phyloP scores from a whole-genome alignment of 92 coral and sea anemone species.

The Porites divaricata region DNA sequence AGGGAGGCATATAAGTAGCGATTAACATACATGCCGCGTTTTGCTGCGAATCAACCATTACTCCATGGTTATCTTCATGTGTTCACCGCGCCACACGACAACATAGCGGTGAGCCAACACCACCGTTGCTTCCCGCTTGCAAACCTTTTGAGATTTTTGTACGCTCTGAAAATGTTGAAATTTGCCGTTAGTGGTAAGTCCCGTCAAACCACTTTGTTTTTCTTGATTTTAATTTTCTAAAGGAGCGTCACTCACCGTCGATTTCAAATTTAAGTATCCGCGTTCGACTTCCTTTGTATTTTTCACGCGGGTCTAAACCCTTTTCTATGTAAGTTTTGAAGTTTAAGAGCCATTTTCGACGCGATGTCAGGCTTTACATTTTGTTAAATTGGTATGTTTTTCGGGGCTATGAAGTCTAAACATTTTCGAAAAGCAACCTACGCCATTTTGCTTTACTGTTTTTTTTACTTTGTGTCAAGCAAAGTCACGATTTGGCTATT shows the following conservation, averaged over 20 bases:
- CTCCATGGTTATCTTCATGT: not conserved
- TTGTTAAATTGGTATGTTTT: not conserved
- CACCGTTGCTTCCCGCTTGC: not conserved
- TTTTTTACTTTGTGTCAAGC: not conserved
- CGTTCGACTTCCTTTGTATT: not conserved
- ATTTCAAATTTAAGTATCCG: not conserved
- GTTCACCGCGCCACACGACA: not conserved
- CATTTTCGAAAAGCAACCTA: not conserved
- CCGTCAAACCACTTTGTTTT: not conserved
- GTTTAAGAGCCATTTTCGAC: too few species aligned
- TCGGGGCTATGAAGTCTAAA: not conserved
- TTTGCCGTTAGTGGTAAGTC: slow-evolving; percentile 71
- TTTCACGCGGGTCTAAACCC: not conserved
- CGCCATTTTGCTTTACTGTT: not conserved
- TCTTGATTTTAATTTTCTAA: not conserved
- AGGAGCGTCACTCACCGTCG: not conserved
- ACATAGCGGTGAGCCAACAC: not conserved
- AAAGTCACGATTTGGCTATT: not conserved
- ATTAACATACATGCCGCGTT: slow-evolving; percentile 10
- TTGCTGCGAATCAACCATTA: not conserved
- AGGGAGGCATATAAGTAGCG: slow-evolving; percentile 4
- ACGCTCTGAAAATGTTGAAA: slow-evolving; percentile 48
- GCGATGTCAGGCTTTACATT: not conserved
- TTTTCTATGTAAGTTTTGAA: not conserved
- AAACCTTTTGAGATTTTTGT: not conserved